Evolutionary conservation across 2,113 vertebrate species (phyloP), one percentile per base, ranked within the genome.

Genomic region (Takifugu flavidus): DNA sequence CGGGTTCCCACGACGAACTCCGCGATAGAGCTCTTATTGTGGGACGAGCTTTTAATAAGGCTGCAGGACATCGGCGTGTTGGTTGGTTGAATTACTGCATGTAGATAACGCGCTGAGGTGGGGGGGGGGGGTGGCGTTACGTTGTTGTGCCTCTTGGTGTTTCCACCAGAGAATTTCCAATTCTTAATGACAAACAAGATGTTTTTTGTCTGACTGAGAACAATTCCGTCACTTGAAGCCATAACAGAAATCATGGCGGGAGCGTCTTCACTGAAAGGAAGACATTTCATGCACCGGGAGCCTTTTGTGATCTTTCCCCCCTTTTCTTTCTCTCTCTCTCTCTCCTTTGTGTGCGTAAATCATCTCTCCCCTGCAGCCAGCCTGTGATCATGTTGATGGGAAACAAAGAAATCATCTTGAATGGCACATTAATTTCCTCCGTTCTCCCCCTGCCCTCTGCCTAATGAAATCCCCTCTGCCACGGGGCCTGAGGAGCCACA

Each of bases 381-480:
- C 87, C 87, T 89, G 84, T 87, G 86, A 89, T 88, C 87, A 86
- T 83, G 86, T 86, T 88, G 86, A 89, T 89, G 84, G 86, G 87
- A 87, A 89, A 89, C 86, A 89, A 89, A 89, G 87, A 89, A 89
- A 88, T 89, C 87, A 89, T 86, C 86, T 84, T 88, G 87, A 89
- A 89, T 89, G 87, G 87, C 87, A 88, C 87, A 89, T 89, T 89
- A 86, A 89, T 89, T 89, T 89, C 84, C 87, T 87, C 78, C 78
- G 54, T 75, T 87, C 86, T 85, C 84, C 87, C 78, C 82, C 80
- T 87, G 86, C 83, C 88, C 85, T 88, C 84, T 75, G 75, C 79
- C 84, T 88, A 89, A 89, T 88, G 86, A 88, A 89, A 88, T 82
- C 86, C 87, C 86, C 86, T 82, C 83, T 86, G 87, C 87, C 87